phyloP scores from a whole-genome alignment of 2,797 vertebrate species.

The Yasuhikotakia modesta region DNA sequence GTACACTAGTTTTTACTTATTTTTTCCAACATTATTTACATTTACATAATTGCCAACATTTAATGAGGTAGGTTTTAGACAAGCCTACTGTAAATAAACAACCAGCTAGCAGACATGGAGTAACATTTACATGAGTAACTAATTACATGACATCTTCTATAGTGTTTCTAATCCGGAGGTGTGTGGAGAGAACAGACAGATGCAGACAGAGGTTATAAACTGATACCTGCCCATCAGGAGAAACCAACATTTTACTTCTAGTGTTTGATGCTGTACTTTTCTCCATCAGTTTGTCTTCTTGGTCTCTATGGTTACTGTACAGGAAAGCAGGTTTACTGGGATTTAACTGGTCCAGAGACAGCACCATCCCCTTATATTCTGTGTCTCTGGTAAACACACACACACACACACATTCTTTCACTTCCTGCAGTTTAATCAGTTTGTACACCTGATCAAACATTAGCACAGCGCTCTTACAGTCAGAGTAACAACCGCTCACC shows the following conservation, averaged over 20 bases:
- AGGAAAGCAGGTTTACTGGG: conserved; percentile 86
- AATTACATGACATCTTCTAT: no score
- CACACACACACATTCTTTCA: conserved; percentile 23
- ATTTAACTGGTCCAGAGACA: conserved; percentile 92
- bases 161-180: no score
- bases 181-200: background rate
- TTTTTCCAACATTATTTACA: no score
- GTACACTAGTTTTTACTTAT: no score
- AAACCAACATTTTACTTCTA: conserved; percentile 88
- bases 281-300: conserved; percentile 73
- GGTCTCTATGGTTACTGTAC: conserved; percentile 72
- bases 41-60: no score
- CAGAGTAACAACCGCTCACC: no score
- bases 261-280: conserved; percentile 81
- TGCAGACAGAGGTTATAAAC: no score
- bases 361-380: conserved; percentile 94
- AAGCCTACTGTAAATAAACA: no score
- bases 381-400: conserved; percentile 84
- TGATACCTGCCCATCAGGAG: conserved; percentile 90
- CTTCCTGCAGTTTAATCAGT: background rate
- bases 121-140: no score
- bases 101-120: no score
- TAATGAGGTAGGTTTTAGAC: no score
- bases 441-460: background rate
- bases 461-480: no score